Percentiles rank a stretch among this genome's conserved stretches.
phyloP scores from a whole-genome alignment of 2,113 vertebrate species.

The Daboia siamensis region DNA sequence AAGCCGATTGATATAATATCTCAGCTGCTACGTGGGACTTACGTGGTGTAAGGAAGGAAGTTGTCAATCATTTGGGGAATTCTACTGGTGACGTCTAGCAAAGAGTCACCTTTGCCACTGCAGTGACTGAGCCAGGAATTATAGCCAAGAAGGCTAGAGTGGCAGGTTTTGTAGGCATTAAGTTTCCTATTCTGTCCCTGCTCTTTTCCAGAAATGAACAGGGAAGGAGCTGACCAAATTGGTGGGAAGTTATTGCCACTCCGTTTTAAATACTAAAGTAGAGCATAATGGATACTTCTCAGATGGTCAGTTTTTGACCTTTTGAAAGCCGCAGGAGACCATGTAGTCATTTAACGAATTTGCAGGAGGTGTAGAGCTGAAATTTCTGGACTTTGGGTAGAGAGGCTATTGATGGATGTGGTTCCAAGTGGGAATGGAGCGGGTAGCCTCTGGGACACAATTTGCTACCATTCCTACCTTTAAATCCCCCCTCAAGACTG shows the following conservation, averaged over 20 bases:
- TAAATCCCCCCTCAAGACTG: not conserved
- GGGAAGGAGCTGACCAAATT: not conserved
- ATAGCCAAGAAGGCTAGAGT: not conserved
- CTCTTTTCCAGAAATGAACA: not conserved
- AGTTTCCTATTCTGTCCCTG: not conserved
- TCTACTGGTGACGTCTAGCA: not conserved
- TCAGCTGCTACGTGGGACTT: not conserved
- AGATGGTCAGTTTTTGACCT: not conserved
- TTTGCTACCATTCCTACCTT: not conserved
- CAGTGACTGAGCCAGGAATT: not conserved
- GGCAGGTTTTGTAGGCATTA: not conserved
- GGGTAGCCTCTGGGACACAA: not conserved
- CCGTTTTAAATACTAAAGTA: not conserved
- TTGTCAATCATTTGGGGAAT: not conserved
- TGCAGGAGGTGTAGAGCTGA: not conserved
- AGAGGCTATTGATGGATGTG: not conserved
- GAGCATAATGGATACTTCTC: not conserved
- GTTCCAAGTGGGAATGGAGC: not conserved
- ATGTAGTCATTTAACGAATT: not conserved
- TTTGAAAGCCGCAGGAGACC: not conserved
- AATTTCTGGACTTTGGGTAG: not conserved
- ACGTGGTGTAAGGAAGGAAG: not conserved
- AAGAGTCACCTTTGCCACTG: not conserved
- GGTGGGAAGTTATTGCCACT: not conserved
- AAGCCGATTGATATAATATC: not conserved